These are phyloP conservation scores for Lysandra coridon DNA, from an alignment of 2,888 invertebrate species.

Conservation along the genomic window DNA sequence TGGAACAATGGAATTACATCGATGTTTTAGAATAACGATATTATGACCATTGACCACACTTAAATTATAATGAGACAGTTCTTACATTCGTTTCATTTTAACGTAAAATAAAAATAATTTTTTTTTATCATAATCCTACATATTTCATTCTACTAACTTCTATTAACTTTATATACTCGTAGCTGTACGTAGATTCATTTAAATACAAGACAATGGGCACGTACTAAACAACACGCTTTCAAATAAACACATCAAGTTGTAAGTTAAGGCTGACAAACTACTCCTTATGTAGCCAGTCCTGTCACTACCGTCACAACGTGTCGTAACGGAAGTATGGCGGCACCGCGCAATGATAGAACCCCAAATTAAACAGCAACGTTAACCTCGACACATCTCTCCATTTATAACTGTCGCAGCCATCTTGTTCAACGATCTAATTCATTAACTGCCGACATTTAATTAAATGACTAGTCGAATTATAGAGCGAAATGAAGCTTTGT, in stretches of 20 bases:
- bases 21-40: background rate
- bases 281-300: background rate
- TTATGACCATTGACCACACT: background rate
- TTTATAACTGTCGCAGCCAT: constrained; percentile 23
- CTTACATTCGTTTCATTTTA: background rate
- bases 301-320: constrained; percentile 18
- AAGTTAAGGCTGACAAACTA: constrained; percentile 1
- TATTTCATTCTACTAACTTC: too few relatives aligned
- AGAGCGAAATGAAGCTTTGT: background rate
- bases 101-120: background rate
- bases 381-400: constrained; percentile 23
- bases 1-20: constrained; percentile 31
- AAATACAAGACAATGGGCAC: background rate
- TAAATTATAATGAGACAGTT: background rate
- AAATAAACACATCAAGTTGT: background rate
- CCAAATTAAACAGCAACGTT: constrained; percentile 23
- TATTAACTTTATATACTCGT: too few relatives aligned
- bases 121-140: too few relatives aligned
- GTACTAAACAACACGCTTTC: constrained; percentile 4
- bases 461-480: constrained; percentile 22
- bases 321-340: constrained; percentile 11
- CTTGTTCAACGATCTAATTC: constrained; percentile 23
- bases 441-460: constrained; percentile 23
- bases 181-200: background rate
- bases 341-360: constrained; percentile 1